Evolutionary conservation across 2,113 vertebrate species (phyloP).

Genomic region (Hippoglossus stenolepis): DNA sequence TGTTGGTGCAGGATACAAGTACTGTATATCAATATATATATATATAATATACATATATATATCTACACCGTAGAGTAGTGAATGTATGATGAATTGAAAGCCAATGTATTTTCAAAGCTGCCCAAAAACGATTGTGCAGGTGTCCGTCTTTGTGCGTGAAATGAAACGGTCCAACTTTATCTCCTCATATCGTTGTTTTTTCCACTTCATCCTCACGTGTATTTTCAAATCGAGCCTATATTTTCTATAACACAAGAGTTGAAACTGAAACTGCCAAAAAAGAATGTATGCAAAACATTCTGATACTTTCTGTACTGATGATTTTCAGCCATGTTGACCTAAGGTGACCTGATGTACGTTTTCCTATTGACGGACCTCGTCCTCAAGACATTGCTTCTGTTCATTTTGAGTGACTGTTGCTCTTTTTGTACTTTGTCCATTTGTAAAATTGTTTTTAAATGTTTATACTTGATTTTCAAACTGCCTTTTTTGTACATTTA

Average conservation of each 20-base stretch:
- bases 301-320: conserved; percentile 75
- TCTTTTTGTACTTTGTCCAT: conserved; percentile 98
- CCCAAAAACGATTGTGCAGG: conserved; percentile 58
- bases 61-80: conserved; percentile 67
- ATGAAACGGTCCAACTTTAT: conserved; percentile 53
- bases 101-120: conserved; percentile 72
- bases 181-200: conserved; percentile 19
- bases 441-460: conserved; percentile 99
- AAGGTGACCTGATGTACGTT: conserved; percentile 57
- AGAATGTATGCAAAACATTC: conserved; percentile 83
- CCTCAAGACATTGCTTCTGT: conserved; percentile 78
- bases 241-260: conserved; percentile 71
- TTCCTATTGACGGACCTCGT: conserved; percentile 67
- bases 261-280: conserved; percentile 84
- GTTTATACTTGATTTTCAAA: conserved; percentile 99
- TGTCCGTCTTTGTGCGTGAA: conserved; percentile 61
- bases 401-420: conserved; percentile 86
- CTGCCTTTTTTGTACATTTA: conserved; percentile 99
- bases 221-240: conserved; percentile 44
- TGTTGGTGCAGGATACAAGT: conserved; percentile 68
- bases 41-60: neutral
- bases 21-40: conserved; percentile 68
- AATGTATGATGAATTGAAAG: conserved; percentile 79
- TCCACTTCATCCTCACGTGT: conserved; percentile 57
- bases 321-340: conserved; percentile 70